phyloP scores from a whole-genome alignment of 1,140 invertebrate genomes.

The Cydia pomonella region DNA sequence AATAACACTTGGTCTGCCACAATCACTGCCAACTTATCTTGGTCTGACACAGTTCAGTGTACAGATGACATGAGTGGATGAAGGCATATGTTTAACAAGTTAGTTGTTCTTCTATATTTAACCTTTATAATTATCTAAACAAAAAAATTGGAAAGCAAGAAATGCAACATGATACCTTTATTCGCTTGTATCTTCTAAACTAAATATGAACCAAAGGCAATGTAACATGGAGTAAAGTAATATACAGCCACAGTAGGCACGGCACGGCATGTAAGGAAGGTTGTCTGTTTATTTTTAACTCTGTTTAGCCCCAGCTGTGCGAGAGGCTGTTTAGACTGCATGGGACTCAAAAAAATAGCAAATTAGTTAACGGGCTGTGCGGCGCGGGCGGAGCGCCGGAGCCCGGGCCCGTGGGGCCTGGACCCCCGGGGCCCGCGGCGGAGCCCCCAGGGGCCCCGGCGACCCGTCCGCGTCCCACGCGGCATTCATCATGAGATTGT shows the following conservation, averaged over 20 bases:
- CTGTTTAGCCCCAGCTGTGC: constrained; percentile 40
- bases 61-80: too few relatives aligned
- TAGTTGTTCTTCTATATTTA: not conserved
- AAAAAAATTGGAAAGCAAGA: constrained; percentile 1
- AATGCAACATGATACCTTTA: not conserved
- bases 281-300: constrained; percentile 38
- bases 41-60: too few relatives aligned
- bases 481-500: constrained; percentile 75
- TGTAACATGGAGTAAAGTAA: not conserved
- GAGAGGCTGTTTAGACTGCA: constrained; percentile 38
- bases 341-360: constrained; percentile 73
- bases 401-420: not conserved
- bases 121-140: not conserved
- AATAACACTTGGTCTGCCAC: too few relatives aligned
- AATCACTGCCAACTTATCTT: too few relatives aligned
- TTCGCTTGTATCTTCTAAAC: not conserved
- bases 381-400: constrained; percentile 41
- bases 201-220: not conserved
- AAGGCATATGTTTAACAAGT: too few relatives aligned
- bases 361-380: constrained; percentile 61
- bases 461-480: constrained; percentile 34
- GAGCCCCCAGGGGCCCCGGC: not conserved
- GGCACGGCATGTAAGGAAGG: constrained; percentile 16
- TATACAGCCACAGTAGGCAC: not conserved
- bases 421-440: not conserved